Percentiles rank a stretch among this genome's conserved stretches.
These are phyloP conservation scores for Oplegnathus fasciatus DNA, from an alignment of 2,113 vertebrate genomes.

Conservation along the genomic window DNA sequence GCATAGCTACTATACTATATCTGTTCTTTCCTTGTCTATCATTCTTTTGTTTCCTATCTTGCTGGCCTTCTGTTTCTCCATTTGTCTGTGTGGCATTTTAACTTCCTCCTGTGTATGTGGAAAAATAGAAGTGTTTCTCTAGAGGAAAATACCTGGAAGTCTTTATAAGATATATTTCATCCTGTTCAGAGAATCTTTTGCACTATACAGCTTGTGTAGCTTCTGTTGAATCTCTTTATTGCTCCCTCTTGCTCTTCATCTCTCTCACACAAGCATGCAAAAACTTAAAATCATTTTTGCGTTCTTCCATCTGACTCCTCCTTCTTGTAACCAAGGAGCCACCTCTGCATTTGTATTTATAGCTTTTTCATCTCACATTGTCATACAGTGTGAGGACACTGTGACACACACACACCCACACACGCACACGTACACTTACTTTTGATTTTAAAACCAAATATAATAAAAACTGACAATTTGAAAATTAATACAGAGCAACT, in stretches of 20 bases:
- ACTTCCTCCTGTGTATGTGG: not conserved
- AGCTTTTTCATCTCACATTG: slow-evolving; percentile 56
- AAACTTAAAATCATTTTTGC: slow-evolving; percentile 19
- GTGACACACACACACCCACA: slow-evolving; percentile 28
- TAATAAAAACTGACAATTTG: slow-evolving; percentile 1
- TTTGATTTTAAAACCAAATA: slow-evolving; percentile 13
- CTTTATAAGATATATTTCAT: not conserved
- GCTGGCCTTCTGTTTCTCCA: slow-evolving; percentile 2
- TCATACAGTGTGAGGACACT: slow-evolving; percentile 50
- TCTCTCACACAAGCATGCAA: slow-evolving; percentile 1
- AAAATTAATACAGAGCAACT: not conserved
- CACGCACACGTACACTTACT: not conserved
- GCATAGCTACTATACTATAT: slow-evolving; percentile 1
- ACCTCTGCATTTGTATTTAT: slow-evolving; percentile 71
- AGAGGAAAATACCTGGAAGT: not conserved
- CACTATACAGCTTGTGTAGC: not conserved
- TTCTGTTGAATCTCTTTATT: not conserved
- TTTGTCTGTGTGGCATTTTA: slow-evolving; percentile 26
- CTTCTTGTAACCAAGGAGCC: slow-evolving; percentile 59
- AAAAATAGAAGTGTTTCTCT: not conserved
- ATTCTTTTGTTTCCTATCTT: slow-evolving; percentile 2
- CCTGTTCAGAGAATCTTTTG: not conserved
- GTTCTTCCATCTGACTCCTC: slow-evolving; percentile 3
- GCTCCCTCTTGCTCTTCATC: not conserved
- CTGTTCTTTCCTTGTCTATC: not conserved